Conservation (phyloP, 2,113 vertebrate genomes). For the Calyptommatus sinebrachiatus region DNA sequence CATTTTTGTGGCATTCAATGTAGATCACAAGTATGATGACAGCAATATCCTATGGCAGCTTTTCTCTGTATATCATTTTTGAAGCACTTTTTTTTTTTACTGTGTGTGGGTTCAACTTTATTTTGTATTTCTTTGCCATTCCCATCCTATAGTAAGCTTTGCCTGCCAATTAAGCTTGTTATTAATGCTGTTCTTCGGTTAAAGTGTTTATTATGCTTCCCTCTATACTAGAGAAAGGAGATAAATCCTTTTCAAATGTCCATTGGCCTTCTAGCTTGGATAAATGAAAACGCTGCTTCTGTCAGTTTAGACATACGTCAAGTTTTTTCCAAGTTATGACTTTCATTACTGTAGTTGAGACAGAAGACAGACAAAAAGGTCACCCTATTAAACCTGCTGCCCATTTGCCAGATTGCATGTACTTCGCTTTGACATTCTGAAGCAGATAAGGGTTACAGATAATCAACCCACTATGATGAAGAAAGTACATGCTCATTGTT, state of each 20-base stretch:
- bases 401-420: not conserved
- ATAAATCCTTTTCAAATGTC: not conserved
- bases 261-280: not conserved
- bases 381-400: not conserved
- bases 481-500: not conserved
- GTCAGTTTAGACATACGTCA: not conserved
- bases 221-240: not conserved
- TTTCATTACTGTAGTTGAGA: not conserved
- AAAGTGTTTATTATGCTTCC: not conserved
- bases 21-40: no score
- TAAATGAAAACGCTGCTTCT: not conserved
- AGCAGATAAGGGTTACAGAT: not conserved
- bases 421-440: not conserved
- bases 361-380: not conserved
- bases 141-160: not conserved
- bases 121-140: not conserved
- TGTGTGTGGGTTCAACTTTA: no score
- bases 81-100: no score
- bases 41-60: no score
- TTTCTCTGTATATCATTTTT: no score
- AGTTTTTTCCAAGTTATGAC: not conserved
- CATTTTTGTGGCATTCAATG: no score
- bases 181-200: not conserved
- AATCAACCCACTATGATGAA: no score
- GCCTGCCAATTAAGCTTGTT: not conserved